Conservation (phyloP, 1,140 invertebrate species). For the Orchestia grillus region DNA sequence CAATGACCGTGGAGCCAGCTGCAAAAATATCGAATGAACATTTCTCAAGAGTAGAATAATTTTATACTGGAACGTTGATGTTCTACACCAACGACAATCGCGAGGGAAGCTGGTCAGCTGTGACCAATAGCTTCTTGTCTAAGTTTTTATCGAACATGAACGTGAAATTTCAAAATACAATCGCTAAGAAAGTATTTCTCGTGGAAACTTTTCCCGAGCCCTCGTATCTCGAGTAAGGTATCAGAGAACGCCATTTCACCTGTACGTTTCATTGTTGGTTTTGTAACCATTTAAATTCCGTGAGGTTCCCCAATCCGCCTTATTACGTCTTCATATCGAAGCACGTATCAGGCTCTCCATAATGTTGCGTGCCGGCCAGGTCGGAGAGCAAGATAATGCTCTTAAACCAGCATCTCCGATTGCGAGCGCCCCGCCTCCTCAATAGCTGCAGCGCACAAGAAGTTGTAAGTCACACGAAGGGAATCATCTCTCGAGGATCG, state of each 20-base stretch:
- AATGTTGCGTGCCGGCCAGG: constrained; percentile 9
- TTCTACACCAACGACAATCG: neutral
- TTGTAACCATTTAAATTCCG: constrained; percentile 15
- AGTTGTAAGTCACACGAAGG: constrained; percentile 29
- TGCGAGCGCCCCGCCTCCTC: neutral
- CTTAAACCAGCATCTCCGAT: constrained; percentile 2
- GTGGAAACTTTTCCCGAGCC: neutral
- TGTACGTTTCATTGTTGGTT: constrained; percentile 29
- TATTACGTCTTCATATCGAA: neutral
- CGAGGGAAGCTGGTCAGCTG: neutral
- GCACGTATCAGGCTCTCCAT: constrained; percentile 30
- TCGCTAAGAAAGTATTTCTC: neutral
- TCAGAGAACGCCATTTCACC: neutral
- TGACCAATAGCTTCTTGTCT: neutral
- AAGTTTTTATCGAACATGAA: neutral
- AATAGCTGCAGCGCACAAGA: constrained; percentile 10
- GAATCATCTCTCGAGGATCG: neutral
- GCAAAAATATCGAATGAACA: neutral
- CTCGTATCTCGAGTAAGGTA: neutral
- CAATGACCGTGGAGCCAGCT: neutral
- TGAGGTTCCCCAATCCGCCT: neutral
- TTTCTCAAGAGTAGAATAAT: neutral
- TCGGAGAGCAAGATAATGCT: constrained; percentile 28
- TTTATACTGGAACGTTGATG: neutral
- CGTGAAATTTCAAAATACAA: neutral